Evolutionary conservation across 1,140 invertebrate genomes (phyloP), one percentile per base, ranked within the genome.

Genomic region (Diachasma alloeum): DNA sequence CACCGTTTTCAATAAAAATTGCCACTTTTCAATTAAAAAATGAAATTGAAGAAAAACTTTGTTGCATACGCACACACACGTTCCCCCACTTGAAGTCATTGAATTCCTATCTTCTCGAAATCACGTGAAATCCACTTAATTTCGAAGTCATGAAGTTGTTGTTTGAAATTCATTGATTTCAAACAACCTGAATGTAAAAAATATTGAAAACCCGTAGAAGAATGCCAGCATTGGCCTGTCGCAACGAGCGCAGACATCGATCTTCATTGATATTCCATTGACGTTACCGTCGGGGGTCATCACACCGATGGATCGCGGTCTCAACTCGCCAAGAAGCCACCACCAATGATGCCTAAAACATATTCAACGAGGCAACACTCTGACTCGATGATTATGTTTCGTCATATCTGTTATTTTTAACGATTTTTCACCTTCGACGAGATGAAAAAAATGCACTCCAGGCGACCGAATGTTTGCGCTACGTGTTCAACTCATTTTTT

Each of bases 221-320:
- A 70, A 70, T 44, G 68, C 68, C 39, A 44, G 36, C 26, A 36
- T 39, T 19, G 48, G 59, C 8, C 59, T 63, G 59, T 63, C 59
- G 59, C 59, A 63, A 63, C 59, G 59, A 39, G 42, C 68, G 42
- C 37, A 70, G 37, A 44, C 42, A 70, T 70, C 19, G 68, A 70
- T 44, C 68, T 42, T 70, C 59, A 74, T 74, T 56, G 72, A 74
- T 74, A 74, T 74, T 74, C 72, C n/a, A 74, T 74, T 56, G 59
- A 10, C 44, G 72, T 66, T 15, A 22, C 72, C 72, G 56, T 74
- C 59, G 53, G 56, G 70, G 72, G 72, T 74, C 72, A 74, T 74
- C 72, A 74, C 56, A 42, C 72, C 72, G 31, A 17, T 63, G 59
- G 59, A 63, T 63, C 59, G 59, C 59, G 24, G 24, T 63, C 22